These are phyloP conservation scores for Dryadula phaetusa DNA, from an alignment of 2,888 invertebrate genomes.

Conservation along the genomic window DNA sequence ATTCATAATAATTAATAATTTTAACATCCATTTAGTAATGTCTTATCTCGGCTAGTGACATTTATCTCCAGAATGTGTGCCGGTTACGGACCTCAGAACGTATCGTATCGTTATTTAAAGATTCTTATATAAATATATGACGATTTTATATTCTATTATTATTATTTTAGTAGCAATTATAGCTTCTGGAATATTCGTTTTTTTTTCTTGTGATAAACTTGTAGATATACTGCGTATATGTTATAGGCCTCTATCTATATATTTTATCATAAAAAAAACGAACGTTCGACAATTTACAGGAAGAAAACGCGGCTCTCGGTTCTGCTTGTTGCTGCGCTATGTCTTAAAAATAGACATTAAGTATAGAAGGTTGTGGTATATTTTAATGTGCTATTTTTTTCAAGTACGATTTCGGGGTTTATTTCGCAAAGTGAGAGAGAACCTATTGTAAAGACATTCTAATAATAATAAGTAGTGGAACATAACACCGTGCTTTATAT, in stretches of 20 bases:
- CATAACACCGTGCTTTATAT: too few species aligned
- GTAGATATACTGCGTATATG: neutral
- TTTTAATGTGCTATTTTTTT: too few species aligned
- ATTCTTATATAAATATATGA: slow-evolving; percentile 27
- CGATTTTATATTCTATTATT: slow-evolving; percentile 10
- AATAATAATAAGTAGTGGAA: too few species aligned
- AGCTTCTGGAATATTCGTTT: slow-evolving; percentile 20
- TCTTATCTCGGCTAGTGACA: slow-evolving; percentile 65
- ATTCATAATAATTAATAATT: neutral
- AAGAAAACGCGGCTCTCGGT: too few species aligned
- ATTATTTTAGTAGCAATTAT: neutral
- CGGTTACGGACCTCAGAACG: slow-evolving; percentile 58
- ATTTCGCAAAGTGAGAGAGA: too few species aligned
- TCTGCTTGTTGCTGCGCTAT: neutral
- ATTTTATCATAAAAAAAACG: too few species aligned
- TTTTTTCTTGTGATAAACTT: slow-evolving; percentile 1
- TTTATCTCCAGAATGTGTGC: slow-evolving; percentile 65
- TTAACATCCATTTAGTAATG: neutral
- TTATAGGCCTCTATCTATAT: too few species aligned
- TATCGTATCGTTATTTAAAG: slow-evolving; percentile 32
- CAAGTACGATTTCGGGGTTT: too few species aligned
- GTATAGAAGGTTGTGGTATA: neutral
- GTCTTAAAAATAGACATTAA: neutral
- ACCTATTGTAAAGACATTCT: too few species aligned
- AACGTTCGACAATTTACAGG: too few species aligned